Evolutionary conservation across 2,113 vertebrate genomes (phyloP).

Genomic region (Dromaius novaehollandiae): DNA sequence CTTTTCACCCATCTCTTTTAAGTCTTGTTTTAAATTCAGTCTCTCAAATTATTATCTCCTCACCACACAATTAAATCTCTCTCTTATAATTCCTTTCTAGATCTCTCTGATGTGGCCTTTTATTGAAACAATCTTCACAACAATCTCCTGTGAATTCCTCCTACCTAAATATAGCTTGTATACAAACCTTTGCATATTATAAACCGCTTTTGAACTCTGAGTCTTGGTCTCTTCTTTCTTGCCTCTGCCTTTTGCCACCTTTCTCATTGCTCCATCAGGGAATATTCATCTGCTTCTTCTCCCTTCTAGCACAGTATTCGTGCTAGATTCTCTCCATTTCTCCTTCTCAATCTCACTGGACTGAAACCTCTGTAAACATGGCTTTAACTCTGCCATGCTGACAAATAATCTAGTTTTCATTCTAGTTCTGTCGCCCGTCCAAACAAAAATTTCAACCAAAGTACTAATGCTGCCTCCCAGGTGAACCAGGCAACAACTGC

Average conservation of each 20-base stretch:
- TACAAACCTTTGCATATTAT: not conserved
- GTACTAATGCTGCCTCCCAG: accelerated
- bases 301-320: not conserved
- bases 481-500: not conserved
- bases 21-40: not conserved
- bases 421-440: not conserved
- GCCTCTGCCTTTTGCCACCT: not conserved
- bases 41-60: not conserved
- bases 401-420: not conserved
- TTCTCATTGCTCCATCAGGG: not conserved
- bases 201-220: not conserved
- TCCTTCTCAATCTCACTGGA: not conserved
- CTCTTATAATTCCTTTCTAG: not conserved
- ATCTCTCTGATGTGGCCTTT: not conserved
- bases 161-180: not conserved
- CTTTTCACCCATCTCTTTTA: not conserved
- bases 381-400: not conserved
- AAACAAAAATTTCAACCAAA: not conserved
- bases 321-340: not conserved
- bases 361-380: not conserved
- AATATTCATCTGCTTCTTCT: accelerated
- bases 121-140: not conserved
- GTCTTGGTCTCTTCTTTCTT: not conserved
- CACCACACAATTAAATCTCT: not conserved
- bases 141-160: not conserved